Evolutionary conservation across 2,888 invertebrate genomes (phyloP), one percentile per base, ranked within the genome.

Genomic region (Parapristionchus giblindavisi): DNA sequence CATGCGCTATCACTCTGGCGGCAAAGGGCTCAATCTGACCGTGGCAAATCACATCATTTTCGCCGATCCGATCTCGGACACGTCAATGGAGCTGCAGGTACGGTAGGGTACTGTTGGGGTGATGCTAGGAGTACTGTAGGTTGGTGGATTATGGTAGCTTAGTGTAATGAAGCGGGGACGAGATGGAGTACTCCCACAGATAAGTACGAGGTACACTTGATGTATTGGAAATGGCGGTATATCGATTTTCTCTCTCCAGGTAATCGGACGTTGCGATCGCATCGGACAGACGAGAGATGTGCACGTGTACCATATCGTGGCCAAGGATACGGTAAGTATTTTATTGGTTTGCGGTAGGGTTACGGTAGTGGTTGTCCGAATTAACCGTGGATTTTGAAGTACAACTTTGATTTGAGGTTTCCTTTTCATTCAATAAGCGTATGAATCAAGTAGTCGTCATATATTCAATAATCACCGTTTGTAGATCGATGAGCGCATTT

Each of bases 21-120:
- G 92, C 0, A 93, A 93, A 87, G 94, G 94, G 0, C 89, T 94
- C 17, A 94, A 94, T 89, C 89, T 94, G 66, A 92, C 92, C 38
- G 93, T 93, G 89, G 93, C 94, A 0, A 92, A 92, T 0, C 93
- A 93, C 88, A 92, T 93, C 0, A 90, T 94, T 65, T 89, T 94
- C 32, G 91, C 92, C 0, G 93, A 94, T 84, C 93, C 93, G 0
- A 90, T 93, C 54, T 89, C 93, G 27, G 93, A 93, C 88, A 91
- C 92, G 2, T 92, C 92, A 0, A 92, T 92, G 84, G 93, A 93
- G 85, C 88, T 92, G 21, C 78, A 77, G 77, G 79, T 76, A 52
- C 5, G 6, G 27, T 5, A 24, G 4, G 40, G 27, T 17, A 29
- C 4, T 43, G 43, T 43, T 43, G 11, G 43, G 17, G 43, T 14